phyloP scores from a whole-genome alignment of 2,113 vertebrate species.

The Odontophorus gujanensis region DNA sequence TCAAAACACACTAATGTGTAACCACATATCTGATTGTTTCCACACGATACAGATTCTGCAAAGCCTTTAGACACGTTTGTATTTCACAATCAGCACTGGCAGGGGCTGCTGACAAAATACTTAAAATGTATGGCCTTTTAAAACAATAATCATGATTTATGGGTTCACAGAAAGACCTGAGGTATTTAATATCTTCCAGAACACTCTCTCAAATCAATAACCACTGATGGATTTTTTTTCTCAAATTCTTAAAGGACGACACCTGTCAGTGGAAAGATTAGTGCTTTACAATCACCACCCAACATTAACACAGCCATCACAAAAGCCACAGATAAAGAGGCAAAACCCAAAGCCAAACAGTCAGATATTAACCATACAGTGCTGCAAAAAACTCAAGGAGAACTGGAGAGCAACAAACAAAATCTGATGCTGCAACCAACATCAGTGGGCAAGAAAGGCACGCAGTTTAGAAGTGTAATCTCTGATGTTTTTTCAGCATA shows the following conservation, averaged over 20 bases:
- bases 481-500: not conserved
- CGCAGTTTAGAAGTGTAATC: not conserved
- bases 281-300: constrained; percentile 76
- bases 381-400: constrained; percentile 26
- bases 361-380: constrained; percentile 48
- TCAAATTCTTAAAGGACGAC: not conserved
- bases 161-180: constrained; percentile 36
- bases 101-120: constrained; percentile 38
- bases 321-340: constrained; percentile 77
- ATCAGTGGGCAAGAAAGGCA: not conserved
- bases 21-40: constrained; percentile 45
- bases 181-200: constrained; percentile 58
- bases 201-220: constrained; percentile 56
- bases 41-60: not conserved
- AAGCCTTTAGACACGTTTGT: constrained; percentile 12
- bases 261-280: constrained; percentile 28
- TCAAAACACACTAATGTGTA: constrained; percentile 27
- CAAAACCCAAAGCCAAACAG: constrained; percentile 43
- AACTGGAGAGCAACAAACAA: not conserved
- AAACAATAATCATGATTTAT: constrained; percentile 61
- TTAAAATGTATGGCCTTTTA: constrained; percentile 57
- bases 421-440: not conserved
- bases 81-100: constrained; percentile 19
- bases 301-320: constrained; percentile 77
- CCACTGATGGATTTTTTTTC: not conserved